Base-by-base conservation (phyloP, 2,113 vertebrate genomes). In the Brachyhypopomus occidentalis region DNA sequence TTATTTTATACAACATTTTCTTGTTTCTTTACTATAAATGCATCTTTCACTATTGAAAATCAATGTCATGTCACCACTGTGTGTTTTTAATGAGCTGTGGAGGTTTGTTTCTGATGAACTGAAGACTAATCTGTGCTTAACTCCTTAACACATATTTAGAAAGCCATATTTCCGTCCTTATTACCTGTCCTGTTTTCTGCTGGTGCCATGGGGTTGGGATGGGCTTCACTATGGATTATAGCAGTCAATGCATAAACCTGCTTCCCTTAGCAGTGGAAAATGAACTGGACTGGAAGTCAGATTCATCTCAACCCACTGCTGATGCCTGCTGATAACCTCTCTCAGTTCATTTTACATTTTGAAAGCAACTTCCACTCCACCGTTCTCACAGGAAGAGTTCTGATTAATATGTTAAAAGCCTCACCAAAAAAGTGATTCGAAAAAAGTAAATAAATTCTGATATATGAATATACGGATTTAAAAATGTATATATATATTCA, bases 221-320 rank as follows among this genome's bases (percentile, higher is more conserved):
- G 95, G 93, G 94, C 94, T 94, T 93, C 93, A 95, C 96, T 97
- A 98, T 98, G 95, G 96, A 99, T 98, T 98, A 98, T 90, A 78
- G 87, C 94, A 94, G 97, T 98, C 97, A 95, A 98, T 99, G 97
- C 92, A 91, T 92, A 95, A 94, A 96, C 91, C 93, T 92, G 88
- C 79, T 82, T 93, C 93, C 95, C 93, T 95, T 94, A 88, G 94
- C 94, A 92, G 92, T 93, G 92, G 95, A 96, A 97, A 97, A 98
- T 98, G 95, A 97, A 98, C 96, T 96, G 91, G 94, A 96, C 96
- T 96, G 94, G 95, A 95, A 96, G 95, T 96, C 95, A 96, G 96
- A 96, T 94, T 95, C 95, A 94, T 96, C 97, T 97, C 95, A 96
- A 99, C 96, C 95, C 91, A 83, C 88, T 94, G 94, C 93, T 94